A percentile compares a stretch with the other conserved stretches of the same genome.
These are phyloP conservation scores for Chrysemys picta DNA, from an alignment of 2,113 vertebrate species.

Conservation along the genomic window DNA sequence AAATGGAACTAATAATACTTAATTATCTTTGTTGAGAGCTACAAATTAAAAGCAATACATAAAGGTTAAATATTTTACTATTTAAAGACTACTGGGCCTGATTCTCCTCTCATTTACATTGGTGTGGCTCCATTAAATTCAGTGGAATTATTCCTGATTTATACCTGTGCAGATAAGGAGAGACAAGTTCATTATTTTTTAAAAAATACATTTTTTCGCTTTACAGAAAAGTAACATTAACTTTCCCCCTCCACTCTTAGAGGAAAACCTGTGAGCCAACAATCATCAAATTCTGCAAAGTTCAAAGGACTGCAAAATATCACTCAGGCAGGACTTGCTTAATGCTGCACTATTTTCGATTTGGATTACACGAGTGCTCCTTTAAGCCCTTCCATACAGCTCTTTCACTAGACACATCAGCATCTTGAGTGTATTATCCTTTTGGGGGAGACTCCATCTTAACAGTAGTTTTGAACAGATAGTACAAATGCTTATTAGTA, in stretches of 20 bases:
- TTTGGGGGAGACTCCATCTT: slow-evolving; percentile 52
- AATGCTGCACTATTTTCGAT: not conserved
- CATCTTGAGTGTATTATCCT: slow-evolving; percentile 51
- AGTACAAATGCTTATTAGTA: not conserved
- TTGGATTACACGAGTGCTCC: not conserved
- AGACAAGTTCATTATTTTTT: slow-evolving; percentile 18
- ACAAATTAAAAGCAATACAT: not conserved
- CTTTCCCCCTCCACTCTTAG: not conserved
- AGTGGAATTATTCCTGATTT: not conserved
- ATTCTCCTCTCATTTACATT: not conserved
- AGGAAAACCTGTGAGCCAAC: no score
- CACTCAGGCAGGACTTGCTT: not conserved
- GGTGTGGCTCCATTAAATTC: not conserved
- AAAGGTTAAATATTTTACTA: not conserved
- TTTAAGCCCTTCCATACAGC: slow-evolving; percentile 12
- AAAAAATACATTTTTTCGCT: not conserved
- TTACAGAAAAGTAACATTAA: not conserved
- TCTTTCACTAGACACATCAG: slow-evolving; percentile 62
- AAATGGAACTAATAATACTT: not conserved
- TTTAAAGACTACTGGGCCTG: not conserved
- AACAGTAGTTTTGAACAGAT: slow-evolving; percentile 30
- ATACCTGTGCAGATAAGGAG: not conserved
- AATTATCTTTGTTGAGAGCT: not conserved
- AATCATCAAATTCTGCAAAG: slow-evolving; percentile 8
- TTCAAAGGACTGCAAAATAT: slow-evolving; percentile 52